Evolutionary conservation across 2,888 invertebrate species (phyloP), one percentile per base, ranked within the genome.

Genomic region (Dicyrtomina minuta): DNA sequence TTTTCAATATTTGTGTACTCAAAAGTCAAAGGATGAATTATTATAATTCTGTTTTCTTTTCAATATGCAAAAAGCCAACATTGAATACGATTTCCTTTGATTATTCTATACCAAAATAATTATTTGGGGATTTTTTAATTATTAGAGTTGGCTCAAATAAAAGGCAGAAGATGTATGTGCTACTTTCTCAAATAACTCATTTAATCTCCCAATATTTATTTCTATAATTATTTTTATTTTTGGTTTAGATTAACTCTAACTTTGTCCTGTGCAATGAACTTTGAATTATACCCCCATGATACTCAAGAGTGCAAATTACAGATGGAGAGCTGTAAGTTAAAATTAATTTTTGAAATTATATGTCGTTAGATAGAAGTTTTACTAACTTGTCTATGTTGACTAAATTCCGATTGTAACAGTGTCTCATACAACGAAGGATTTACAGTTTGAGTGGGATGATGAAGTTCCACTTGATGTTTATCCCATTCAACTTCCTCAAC

Each of bases 391-490:
- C 33, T 33, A 33, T 33, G 33, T 3, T 33, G 3, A 33, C 8
- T 33, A 3, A n/a, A 33, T 33, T 33, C 33, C 33, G n/a, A 33
- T 33, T 33, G 3, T 8, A 33, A 75, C 84, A 95, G 95, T 95
- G 80, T 94, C 94, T 0, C 94, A 95, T 82, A 96, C 95, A 27
- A 94, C 93, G 15, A 93, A 94, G 79, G 94, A 95, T 84, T 88
- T 96, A 86, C 88, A 94, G 77, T 95, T 95, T 84, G 90, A 93
- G 82, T 95, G 95, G 95, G 92, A 94, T 81, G 91, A 91, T 41
- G 91, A 91, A 59, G 91, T 92, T 66, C 93, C 94, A 0, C 85
- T 95, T 69, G 93, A 92, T 62, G 93, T 94, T 27, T 90, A 90
- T 80, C 89, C 92, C 82, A 93, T 95, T 72, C 93, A 95, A 82